A percentile compares a stretch with the other conserved stretches of the same genome.
Evolutionary conservation across 2,888 invertebrate species (phyloP).

Genomic region (Acutogordius australiensis): DNA sequence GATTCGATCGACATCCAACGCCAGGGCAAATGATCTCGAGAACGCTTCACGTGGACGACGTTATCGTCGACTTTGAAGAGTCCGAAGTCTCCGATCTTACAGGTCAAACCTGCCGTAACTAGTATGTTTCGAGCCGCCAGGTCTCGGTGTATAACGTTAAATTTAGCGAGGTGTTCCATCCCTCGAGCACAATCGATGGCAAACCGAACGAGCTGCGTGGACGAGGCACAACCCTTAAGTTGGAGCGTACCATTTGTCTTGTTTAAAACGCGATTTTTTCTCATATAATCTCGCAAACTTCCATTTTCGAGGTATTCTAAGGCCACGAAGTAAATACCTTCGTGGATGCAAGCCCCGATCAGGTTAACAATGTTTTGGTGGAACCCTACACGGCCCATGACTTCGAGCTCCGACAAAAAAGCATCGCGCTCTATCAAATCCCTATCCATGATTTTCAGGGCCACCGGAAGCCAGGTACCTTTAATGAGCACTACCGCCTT

Average conservation of each 20-base stretch:
- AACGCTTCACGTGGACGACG: not conserved
- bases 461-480: not conserved
- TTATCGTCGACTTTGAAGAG: not conserved
- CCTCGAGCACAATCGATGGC: not conserved
- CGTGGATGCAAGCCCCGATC: conserved; percentile 1
- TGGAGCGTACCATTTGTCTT: not conserved
- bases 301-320: conserved; percentile 7
- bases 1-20: conserved; percentile 10
- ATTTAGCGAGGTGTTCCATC: not conserved
- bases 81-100: conserved; percentile 9
- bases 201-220: not conserved
- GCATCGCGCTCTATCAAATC: not conserved
- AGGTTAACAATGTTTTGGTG: conserved; percentile 8
- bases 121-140: conserved; percentile 7
- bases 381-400: conserved; percentile 1
- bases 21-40: conserved; percentile 2
- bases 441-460: not conserved
- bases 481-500: not conserved
- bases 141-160: conserved; percentile 4
- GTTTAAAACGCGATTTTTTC: not conserved
- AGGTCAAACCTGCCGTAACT: not conserved
- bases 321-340: not conserved
- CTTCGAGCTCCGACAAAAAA: not conserved
- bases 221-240: not conserved
- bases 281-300: not conserved